Conservation (phyloP, 2,888 invertebrate genomes). For the Agrilus cyanescens region DNA sequence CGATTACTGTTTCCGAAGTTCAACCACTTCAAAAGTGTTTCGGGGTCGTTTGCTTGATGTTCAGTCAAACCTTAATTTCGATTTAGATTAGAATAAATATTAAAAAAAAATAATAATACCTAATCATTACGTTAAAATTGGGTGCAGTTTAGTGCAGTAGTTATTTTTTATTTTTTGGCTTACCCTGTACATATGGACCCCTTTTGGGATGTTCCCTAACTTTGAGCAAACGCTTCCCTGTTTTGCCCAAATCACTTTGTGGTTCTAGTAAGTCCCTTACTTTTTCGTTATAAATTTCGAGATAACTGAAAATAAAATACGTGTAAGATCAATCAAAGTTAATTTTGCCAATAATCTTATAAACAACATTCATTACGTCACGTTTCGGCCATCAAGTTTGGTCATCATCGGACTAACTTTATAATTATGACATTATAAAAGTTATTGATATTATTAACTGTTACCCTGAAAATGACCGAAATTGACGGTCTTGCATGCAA, state of each 20-base stretch:
- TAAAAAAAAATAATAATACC: background rate
- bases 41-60: constrained; percentile 44
- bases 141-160: background rate
- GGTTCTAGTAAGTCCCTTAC: constrained; percentile 56
- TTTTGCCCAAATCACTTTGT: constrained; percentile 14
- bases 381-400: too few species aligned
- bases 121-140: background rate
- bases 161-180: constrained; percentile 16
- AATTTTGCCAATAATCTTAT: too few species aligned
- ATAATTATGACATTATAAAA: too few species aligned
- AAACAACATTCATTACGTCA: too few species aligned
- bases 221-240: constrained; percentile 40
- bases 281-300: constrained; percentile 53
- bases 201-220: constrained; percentile 67
- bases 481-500: too few species aligned
- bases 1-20: constrained; percentile 48
- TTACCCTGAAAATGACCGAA: too few species aligned
- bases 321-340: too few species aligned
- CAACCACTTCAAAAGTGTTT: constrained; percentile 46
- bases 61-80: constrained; percentile 46
- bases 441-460: too few species aligned
- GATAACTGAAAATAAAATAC: constrained; percentile 36
- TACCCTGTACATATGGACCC: constrained; percentile 74
- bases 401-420: too few species aligned
- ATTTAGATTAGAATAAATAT: constrained; percentile 1